Conservation (phyloP, 2,113 vertebrate genomes). For the Barbus barbus region DNA sequence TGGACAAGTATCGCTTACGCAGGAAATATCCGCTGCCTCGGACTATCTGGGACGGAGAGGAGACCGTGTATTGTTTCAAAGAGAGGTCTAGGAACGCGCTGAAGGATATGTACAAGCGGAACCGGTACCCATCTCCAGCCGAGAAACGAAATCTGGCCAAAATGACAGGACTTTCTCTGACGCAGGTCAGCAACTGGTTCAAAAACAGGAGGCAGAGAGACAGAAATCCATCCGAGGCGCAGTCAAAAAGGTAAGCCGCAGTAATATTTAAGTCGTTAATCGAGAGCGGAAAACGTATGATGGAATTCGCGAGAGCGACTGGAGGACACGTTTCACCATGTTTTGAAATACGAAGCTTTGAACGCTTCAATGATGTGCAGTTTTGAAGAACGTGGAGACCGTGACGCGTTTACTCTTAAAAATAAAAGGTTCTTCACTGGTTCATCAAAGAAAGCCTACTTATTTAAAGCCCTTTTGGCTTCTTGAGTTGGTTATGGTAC, state of each 20-base stretch:
- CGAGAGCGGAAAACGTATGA: not conserved
- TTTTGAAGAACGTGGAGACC: constrained; percentile 60
- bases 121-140: constrained; percentile 95
- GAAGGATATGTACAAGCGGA: constrained; percentile 97
- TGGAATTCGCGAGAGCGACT: constrained; percentile 3
- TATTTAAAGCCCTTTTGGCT: not conserved
- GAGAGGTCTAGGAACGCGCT: constrained; percentile 97
- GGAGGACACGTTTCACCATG: constrained; percentile 77
- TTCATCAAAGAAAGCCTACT: not conserved
- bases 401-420: not conserved
- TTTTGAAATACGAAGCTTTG: constrained; percentile 98
- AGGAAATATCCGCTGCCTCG: constrained; percentile 97
- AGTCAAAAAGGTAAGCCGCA: constrained; percentile 91
- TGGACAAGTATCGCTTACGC: constrained; percentile 98
- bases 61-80: constrained; percentile 99
- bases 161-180: constrained; percentile 97
- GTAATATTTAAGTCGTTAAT: not conserved
- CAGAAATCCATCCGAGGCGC: constrained; percentile 94
- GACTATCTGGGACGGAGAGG: constrained; percentile 99
- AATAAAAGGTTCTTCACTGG: not conserved
- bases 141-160: constrained; percentile 97
- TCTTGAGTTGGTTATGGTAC: not conserved
- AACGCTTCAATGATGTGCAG: constrained; percentile 82
- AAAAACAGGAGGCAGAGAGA: constrained; percentile 98
- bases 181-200: constrained; percentile 99